These are phyloP conservation scores for Neodiprion virginianus DNA, from an alignment of 1,140 invertebrate species.

Conservation along the genomic window DNA sequence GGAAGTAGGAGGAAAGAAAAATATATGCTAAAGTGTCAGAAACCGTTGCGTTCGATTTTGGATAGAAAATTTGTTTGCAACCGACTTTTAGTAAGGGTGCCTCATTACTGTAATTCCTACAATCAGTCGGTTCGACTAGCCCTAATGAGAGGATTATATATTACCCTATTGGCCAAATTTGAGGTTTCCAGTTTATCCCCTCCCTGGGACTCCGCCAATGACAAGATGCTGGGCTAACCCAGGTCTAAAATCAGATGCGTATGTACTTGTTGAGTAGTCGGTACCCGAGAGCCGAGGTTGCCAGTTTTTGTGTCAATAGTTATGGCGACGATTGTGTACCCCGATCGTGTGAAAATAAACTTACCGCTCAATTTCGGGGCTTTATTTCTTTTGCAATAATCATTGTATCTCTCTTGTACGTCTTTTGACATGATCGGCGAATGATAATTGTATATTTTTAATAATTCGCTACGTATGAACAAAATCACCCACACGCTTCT, in stretches of 20 bases:
- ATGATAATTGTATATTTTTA: too few relatives aligned
- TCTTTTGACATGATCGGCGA: too few relatives aligned
- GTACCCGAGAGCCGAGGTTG: background rate
- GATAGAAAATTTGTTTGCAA: background rate
- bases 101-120: background rate
- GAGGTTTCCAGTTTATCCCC: background rate
- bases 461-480: too few relatives aligned
- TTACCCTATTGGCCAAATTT: constrained; percentile 5
- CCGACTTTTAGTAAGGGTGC: background rate
- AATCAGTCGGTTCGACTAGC: background rate
- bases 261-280: background rate
- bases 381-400: too few relatives aligned
- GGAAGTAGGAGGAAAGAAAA: too few relatives aligned
- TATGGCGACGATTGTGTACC: background rate
- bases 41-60: background rate
- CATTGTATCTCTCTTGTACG: too few relatives aligned
- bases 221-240: background rate
- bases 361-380: background rate
- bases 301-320: background rate
- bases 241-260: background rate
- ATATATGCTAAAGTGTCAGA: background rate
- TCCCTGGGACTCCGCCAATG: background rate
- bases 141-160: background rate
- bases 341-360: background rate
- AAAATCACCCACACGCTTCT: too few relatives aligned